Percentiles rank a stretch among this genome's conserved stretches.
Conservation (phyloP, 2,888 invertebrate species). For the Pachymerium ferrugineum region DNA sequence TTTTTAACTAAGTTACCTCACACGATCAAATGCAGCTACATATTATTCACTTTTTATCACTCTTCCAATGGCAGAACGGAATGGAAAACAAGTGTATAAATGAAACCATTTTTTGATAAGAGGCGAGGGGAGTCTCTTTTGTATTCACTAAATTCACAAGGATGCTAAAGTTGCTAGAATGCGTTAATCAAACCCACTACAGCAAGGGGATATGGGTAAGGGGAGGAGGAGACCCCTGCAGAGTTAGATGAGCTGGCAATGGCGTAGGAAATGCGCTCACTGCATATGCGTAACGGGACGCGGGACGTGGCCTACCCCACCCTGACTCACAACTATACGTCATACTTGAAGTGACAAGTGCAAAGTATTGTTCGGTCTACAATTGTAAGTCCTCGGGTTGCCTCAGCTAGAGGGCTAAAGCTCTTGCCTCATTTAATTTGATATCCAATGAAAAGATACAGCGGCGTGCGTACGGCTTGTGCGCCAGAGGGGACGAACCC, state of each 20-base stretch:
- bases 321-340: constrained; percentile 9
- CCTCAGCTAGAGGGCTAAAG: background rate
- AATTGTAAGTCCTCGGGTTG: background rate
- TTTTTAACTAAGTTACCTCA: too few species aligned
- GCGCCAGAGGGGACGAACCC: background rate
- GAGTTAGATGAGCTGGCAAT: background rate
- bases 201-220: background rate
- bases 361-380: background rate
- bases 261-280: constrained; percentile 2
- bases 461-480: background rate
- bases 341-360: constrained; percentile 5
- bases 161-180: background rate
- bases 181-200: background rate
- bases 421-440: constrained; percentile 15
- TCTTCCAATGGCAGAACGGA: background rate
- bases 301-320: background rate
- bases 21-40: too few species aligned
- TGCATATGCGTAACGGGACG: background rate
- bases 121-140: background rate
- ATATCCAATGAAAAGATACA: constrained; percentile 19
- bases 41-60: too few species aligned
- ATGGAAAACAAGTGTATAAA: background rate
- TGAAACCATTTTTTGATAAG: background rate
- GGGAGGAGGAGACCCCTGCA: background rate
- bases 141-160: background rate